These are phyloP conservation scores for Corythornis vintsioides DNA, from an alignment of 2,113 vertebrate species.

Conservation along the genomic window DNA sequence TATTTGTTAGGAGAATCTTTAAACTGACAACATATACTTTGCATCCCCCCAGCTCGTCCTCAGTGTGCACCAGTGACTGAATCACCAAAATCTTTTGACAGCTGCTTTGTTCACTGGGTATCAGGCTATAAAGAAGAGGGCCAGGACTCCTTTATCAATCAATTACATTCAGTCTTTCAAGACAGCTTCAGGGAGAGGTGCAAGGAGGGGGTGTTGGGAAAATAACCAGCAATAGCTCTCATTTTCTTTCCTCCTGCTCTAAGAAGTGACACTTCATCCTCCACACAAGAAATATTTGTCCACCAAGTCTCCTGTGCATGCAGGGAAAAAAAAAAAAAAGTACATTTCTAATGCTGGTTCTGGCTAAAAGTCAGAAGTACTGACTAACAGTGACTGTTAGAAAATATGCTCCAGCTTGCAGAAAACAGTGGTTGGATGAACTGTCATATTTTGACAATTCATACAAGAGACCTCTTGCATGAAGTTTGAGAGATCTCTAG, in stretches of 20 bases:
- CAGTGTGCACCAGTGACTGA: slow-evolving; percentile 13
- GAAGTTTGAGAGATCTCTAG: slow-evolving; percentile 10
- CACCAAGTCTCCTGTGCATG: background rate
- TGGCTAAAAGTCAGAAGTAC: background rate
- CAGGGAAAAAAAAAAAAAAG: background rate
- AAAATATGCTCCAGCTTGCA: slow-evolving; percentile 21
- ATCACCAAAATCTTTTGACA: slow-evolving; percentile 67
- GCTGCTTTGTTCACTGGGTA: slow-evolving; percentile 68
- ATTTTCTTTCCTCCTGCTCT: background rate
- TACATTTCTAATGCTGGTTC: background rate
- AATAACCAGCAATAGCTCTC: background rate
- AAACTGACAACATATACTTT: slow-evolving; percentile 59
- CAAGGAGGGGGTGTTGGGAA: background rate
- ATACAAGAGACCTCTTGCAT: background rate
- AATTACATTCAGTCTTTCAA: slow-evolving; percentile 58
- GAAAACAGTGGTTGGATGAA: slow-evolving; percentile 12
- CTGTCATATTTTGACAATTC: slow-evolving; percentile 54
- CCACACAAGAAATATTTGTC: slow-evolving; percentile 24
- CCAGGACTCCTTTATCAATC: slow-evolving; percentile 68
- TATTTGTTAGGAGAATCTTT: slow-evolving; percentile 35
- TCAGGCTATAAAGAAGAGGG: slow-evolving; percentile 61
- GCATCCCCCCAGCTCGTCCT: slow-evolving; percentile 17
- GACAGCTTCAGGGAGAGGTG: slow-evolving; percentile 10
- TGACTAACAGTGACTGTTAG: background rate
- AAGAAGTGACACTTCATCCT: slow-evolving; percentile 4